Evolutionary conservation across 2,797 vertebrate genomes (phyloP), one percentile per base, ranked within the genome.

Genomic region (Poecile montanus): DNA sequence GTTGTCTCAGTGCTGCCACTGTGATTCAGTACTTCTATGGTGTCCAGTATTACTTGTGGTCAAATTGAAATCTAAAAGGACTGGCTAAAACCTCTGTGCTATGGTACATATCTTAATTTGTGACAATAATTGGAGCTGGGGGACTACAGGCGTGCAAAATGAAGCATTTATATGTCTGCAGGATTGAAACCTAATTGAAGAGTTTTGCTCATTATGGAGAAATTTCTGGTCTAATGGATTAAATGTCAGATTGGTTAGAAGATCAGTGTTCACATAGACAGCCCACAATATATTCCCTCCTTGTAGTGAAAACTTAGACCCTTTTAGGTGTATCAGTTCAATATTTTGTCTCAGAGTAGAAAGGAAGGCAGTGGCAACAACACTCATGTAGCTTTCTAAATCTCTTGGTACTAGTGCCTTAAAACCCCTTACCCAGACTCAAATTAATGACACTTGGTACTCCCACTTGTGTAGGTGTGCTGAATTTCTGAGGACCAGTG

Each of bases 281-380:
- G 42, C 34, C 53, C 42, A 47, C 45, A 67, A 70, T 70, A 32
- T 72, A 84, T 84, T 80, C 30, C 17, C 36, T 89, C 44, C n/a
- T 66, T 44, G 32, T 9, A 40, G 27, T 54, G 50, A 76, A 73
- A 71, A 86, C 4, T 4, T 63, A 56, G 56, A 67, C 34, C 60
- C 25, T 70, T 88, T 95, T 65, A 82, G 57, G 63, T 51, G 12
- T 40, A 71, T 74, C 27, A 57, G 60, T 79, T 95, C 74, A 93
- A 36, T 90, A 89, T 91, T 94, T 97, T 71, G 85, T 91, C 63
- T 58, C 79, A 5, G 15, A 86, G 80, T n/a, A 93, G 67, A 70
- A 85, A 72, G 30, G 45, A 76, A 62, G 73, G 71, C 71, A 79
- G 57, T 34, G 63, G 50, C 67, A 90, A 63, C 29, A 70, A 63